phyloP scores from a whole-genome alignment of 2,113 vertebrate species.

The Picathartes gymnocephalus region DNA sequence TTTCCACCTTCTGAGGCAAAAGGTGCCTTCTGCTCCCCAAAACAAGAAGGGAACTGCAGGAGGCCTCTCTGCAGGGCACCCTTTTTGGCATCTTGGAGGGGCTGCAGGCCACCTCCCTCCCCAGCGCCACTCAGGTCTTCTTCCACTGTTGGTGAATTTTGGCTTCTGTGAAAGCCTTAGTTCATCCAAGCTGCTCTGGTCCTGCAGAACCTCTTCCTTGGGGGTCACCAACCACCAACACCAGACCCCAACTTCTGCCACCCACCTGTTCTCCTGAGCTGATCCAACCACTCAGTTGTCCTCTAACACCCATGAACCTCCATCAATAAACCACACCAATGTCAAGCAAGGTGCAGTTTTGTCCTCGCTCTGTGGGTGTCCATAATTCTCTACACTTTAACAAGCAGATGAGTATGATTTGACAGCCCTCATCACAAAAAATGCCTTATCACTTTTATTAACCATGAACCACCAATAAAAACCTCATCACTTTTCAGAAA shows the following conservation, averaged over 20 bases:
- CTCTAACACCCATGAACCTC: not conserved
- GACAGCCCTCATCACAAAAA: conserved; percentile 26
- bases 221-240: not conserved
- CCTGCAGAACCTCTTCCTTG: not conserved
- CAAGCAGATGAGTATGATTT: not conserved
- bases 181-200: not conserved
- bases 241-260: not conserved
- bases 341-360: not conserved
- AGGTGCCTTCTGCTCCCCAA: not conserved
- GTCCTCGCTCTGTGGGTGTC: not conserved
- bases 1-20: not conserved
- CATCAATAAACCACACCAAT: not conserved
- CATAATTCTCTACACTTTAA: not conserved
- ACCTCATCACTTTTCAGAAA: conserved; percentile 31
- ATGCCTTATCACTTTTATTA: conserved; percentile 6
- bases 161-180: not conserved
- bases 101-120: not conserved
- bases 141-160: not conserved
- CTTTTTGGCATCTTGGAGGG: accelerated
- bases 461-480: conserved; percentile 12
- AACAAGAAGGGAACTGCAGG: not conserved
- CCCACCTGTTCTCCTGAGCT: not conserved
- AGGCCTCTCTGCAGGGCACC: not conserved
- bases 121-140: not conserved
- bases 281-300: not conserved